Evolutionary conservation across 1,140 invertebrate genomes (phyloP), one percentile per base, ranked within the genome.

Genomic region (Apocrypta bakeri): DNA sequence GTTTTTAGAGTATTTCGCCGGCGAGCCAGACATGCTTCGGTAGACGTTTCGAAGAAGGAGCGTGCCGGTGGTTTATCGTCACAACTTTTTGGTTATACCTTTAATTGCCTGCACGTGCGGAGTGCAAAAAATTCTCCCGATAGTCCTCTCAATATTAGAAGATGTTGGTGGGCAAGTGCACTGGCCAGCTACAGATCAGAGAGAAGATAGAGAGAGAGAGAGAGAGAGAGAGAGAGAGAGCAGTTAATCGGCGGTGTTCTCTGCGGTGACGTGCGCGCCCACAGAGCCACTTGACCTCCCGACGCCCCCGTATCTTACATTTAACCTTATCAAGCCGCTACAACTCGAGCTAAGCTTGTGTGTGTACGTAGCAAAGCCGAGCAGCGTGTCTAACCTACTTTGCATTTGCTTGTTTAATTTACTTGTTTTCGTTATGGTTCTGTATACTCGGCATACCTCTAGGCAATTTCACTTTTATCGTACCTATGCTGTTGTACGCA

Each of bases 241-340:
- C 79, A 83, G 86, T 87, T 90, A 90, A 90, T 90, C 86, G 85
- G 75, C 87, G 89, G 87, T 87, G 89, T 89, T 87, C 85, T 87
- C 2, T 56, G n/a, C 25, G 87, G 85, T 88, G 88, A 88, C 87
- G 88, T 89, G 86, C 87, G 85, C 77, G 89, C 91, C 91, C 89
- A 91, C 91, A 87, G 83, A 86, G 86, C 87, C 89, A 91, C 90
- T 92, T 92, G 91, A 92, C 91, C 91, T 91, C 89, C 82, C 89
- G 84, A 91, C 90, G 90, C 90, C 90, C 88, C 89, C 90, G 87
- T 89, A 91, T 89, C 87, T 89, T 86, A 86, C 85, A 91, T 88
- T 92, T 92, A 91, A 91, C 90, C 90, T 91, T 91, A 92, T 91
- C 89, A 92, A 92, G 87, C 89, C 85, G 88, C 88, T 87, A 89